Conservation (phyloP, 2,888 invertebrate species). For the Aricia artaxerxes region DNA sequence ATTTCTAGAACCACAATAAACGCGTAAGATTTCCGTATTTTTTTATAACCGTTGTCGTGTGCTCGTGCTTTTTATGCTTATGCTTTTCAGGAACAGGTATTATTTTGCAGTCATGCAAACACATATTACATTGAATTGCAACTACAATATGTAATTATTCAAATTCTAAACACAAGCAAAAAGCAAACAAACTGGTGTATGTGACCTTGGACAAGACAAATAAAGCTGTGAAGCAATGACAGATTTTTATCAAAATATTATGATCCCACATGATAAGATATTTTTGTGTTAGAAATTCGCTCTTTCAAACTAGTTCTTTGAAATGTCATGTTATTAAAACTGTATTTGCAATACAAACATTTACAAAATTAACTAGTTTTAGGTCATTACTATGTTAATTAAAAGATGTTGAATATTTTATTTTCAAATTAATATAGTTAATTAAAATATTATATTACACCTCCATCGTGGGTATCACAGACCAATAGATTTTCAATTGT, state of each 20-base stretch:
- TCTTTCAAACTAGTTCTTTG: neutral
- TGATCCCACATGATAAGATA: conserved; percentile 18
- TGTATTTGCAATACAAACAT: neutral
- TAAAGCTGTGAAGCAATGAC: neutral
- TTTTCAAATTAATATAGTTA: neutral
- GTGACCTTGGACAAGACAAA: conserved; percentile 36
- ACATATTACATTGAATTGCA: conserved; percentile 20
- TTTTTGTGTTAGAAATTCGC: conserved; percentile 13
- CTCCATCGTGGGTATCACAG: too few species aligned
- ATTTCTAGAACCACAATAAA: conserved; percentile 64
- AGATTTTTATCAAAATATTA: conserved; percentile 10
- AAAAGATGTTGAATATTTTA: neutral
- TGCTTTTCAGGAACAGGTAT: neutral
- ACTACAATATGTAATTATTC: neutral
- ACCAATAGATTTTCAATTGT: too few species aligned
- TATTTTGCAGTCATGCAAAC: neutral
- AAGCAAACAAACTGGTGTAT: conserved; percentile 34
- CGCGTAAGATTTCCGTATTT: conserved; percentile 60
- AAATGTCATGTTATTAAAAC: neutral
- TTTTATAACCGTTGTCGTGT: conserved; percentile 5
- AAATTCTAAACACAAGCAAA: conserved; percentile 28
- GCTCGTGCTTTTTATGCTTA: conserved; percentile 16
- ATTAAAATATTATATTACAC: too few species aligned
- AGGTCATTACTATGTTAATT: neutral
- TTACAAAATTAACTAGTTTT: neutral